Evolutionary conservation across 2,888 invertebrate genomes (phyloP), one percentile per base, ranked within the genome.

Genomic region (Trichogramma dendrolimi): DNA sequence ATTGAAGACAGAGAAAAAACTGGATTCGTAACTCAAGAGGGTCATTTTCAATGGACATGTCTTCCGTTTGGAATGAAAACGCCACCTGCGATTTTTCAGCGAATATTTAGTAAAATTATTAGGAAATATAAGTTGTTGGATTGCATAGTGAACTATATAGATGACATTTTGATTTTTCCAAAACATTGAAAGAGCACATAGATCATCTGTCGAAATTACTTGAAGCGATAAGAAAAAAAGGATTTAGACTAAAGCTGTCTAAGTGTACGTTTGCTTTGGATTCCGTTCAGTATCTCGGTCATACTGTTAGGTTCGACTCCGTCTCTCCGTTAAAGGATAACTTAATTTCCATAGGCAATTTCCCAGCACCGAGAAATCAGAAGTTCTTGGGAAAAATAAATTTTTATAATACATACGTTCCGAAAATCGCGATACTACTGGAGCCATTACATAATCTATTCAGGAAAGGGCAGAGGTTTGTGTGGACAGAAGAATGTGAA

Each of bases 401-500:
- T 47, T 65, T 64, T 46, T 61, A 65, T 14, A 27, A 63, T 44
- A 41, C 61, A 57, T 63, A 50, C 46, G 66, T 56, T 53, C 54
- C 43, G 57, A 61, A 61, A 58, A 55, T 40, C 47, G 44, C 55
- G 52, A 52, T 44, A 49, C 54, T 2, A 53, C 61, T 52, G 59
- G n/a, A 53, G 10, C 53, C 40, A 5, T 39, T 39, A 39, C 65
- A 67, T 27, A 67, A 67, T 6, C 38, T 67, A 61, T 11, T 69
- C 6, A 61, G 64, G 50, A 69, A 70, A 64, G 51, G 55, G 11
- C 49, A 65, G 47, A 60, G 58, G 49, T 71, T 70, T 58, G 55
- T 48, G 6, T 70, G 69, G 70, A 51, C 65, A 39, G 60, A 65
- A 10, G 55, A 68, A 54, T 71, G 69, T 55, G 55, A 71, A 59